Evolutionary conservation across 1,140 invertebrate species (phyloP), one percentile per base, ranked within the genome.

Genomic region (Gonioctena quinquepunctata): DNA sequence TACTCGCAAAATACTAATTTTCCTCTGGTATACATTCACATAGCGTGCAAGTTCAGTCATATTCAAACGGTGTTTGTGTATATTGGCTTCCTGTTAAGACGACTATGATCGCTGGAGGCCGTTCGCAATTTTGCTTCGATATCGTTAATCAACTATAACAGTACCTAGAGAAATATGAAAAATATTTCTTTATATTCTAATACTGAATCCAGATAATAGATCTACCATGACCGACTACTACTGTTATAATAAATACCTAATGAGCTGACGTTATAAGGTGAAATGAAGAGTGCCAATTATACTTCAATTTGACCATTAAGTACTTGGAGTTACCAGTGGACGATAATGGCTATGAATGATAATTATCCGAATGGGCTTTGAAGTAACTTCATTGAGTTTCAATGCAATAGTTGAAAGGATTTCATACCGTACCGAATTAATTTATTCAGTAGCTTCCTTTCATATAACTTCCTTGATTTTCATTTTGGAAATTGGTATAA

Each of bases 131-230:
- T 57, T 11, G 54, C 54, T 25, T 21, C 54, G 54, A 57, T 57
- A 57, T 57, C 54, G 54, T 57, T 57, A 57, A 57, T 57, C 54
- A 22, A 21, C 21, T 57, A 57, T 57, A 57, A 57, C 54, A 57
- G 54, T 57, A 57, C 54, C 54, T 13, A 7, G 54, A 13, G 22
- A 25, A 57, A 57, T 25, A 57, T 25, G 54, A 57, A 57, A 57
- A 57, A 57, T 57, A 22, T 22, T 57, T 57, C 54, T 57, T 57
- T 57, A 57, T 57, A 57, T 57, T 57, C 54, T 57, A 57, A 57
- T 57, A 25, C 21, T 19, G 54, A 57, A 57, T 57, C 16, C 21
- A 57, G 54, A 57, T 57, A 57, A 22, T 57, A 57, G 54, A 57
- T 57, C 54, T 57, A 21, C 33, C 33, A 42, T 57, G 22, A 57